Conservation (phyloP, 2,797 vertebrate species). For the Adelosebastes latens region DNA sequence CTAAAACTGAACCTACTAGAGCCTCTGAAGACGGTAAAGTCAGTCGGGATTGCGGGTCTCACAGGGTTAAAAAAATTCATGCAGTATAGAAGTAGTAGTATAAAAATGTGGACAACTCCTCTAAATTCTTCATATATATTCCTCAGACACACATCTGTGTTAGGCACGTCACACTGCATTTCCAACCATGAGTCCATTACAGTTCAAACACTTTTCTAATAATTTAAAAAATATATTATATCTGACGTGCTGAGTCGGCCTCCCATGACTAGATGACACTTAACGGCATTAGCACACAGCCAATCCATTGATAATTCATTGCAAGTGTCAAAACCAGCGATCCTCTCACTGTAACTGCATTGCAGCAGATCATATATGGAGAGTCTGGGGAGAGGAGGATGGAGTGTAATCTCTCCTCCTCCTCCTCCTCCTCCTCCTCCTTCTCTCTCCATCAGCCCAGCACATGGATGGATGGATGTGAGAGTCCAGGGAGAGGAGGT, state of each 20-base stretch:
- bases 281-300: constrained; percentile 16
- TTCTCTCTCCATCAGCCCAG: not conserved
- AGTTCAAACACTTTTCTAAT: not conserved
- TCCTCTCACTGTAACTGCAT: not conserved
- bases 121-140: not conserved
- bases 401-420: not conserved
- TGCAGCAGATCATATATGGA: not conserved
- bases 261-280: not conserved
- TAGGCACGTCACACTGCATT: not conserved
- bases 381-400: not conserved
- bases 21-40: too few relatives aligned
- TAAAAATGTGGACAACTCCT: not conserved
- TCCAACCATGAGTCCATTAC: not conserved
- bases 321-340: constrained; percentile 6
- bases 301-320: constrained; percentile 44
- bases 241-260: not conserved
- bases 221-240: not conserved
- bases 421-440: not conserved
- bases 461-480: not conserved
- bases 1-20: too few relatives aligned
- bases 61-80: too few relatives aligned
- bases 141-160: not conserved
- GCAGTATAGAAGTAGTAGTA: too few relatives aligned
- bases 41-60: too few relatives aligned
- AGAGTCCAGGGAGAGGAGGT: constrained; percentile 5